Conservation (phyloP, 2,888 invertebrate genomes). For the Heteromyza rotundicornis region DNA sequence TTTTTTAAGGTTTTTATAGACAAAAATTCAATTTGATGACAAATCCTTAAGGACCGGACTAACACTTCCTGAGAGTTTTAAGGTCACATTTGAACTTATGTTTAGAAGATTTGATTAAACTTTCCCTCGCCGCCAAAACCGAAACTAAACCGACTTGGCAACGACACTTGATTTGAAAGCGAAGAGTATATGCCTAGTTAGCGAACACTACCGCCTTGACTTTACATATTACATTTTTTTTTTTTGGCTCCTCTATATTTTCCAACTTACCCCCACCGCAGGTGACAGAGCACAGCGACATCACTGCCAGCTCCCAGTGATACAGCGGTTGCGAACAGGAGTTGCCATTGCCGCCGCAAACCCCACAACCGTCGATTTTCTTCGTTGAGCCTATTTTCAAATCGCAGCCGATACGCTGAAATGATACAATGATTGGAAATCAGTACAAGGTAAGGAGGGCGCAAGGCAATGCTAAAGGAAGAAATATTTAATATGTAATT, state of each 20-base stretch:
- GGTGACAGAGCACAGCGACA: slow-evolving; percentile 87
- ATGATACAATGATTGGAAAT: slow-evolving; percentile 50
- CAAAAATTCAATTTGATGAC: no score
- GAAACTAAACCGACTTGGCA: slow-evolving; percentile 11
- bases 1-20: no score
- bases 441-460: no score
- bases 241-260: no score
- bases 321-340: slow-evolving; percentile 84
- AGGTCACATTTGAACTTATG: no score
- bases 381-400: slow-evolving; percentile 84
- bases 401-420: slow-evolving; percentile 91
- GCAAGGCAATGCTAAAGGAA: no score
- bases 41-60: no score
- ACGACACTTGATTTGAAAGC: slow-evolving; percentile 11
- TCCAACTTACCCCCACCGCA: slow-evolving; percentile 95
- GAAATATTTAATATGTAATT: slow-evolving; percentile 31
- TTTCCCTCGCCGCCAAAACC: no score
- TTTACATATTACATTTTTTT: slow-evolving; percentile 51
- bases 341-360: slow-evolving; percentile 90
- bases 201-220: not conserved
- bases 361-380: slow-evolving; percentile 85
- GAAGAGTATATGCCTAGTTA: not conserved
- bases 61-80: no score
- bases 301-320: slow-evolving; percentile 85
- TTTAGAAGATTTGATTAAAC: no score